phyloP scores from a whole-genome alignment of 2,888 invertebrate genomes.

The Byasa hedistus region DNA sequence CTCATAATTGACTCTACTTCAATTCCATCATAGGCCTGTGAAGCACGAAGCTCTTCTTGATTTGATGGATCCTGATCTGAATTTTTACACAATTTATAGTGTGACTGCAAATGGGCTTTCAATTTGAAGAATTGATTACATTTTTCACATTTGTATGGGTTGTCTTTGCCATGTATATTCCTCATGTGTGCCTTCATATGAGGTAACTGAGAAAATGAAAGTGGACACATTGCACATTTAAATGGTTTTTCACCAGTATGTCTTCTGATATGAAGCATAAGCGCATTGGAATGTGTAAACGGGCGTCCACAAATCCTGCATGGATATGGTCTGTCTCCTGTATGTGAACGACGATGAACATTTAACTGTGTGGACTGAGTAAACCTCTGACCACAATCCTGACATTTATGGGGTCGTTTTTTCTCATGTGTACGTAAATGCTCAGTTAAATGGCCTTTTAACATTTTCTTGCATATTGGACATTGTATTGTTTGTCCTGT shows the following conservation, averaged over 20 bases:
- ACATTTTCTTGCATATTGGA: constrained; percentile 87
- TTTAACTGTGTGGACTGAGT: constrained; percentile 91
- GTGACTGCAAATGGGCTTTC: constrained; percentile 85
- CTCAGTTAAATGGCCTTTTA: constrained; percentile 90
- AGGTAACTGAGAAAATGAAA: constrained; percentile 89
- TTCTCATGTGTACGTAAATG: constrained; percentile 90
- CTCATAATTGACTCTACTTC: constrained; percentile 79
- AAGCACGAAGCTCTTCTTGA: constrained; percentile 48
- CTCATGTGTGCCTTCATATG: constrained; percentile 94
- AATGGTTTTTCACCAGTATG: constrained; percentile 94
- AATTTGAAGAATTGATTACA: constrained; percentile 88
- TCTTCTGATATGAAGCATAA: constrained; percentile 89
- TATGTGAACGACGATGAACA: constrained; percentile 91
- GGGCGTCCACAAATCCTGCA: constrained; percentile 89
- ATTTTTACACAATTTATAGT: constrained; percentile 75
- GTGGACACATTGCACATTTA: constrained; percentile 83
- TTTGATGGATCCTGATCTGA: constrained; percentile 49
- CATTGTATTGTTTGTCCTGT: constrained; percentile 88
- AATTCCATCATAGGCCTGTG: constrained; percentile 57
- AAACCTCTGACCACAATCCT: constrained; percentile 88
- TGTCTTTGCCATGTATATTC: constrained; percentile 88
- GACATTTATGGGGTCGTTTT: constrained; percentile 87
- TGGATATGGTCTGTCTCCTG: constrained; percentile 89
- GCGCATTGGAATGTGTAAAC: constrained; percentile 91
- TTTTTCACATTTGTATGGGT: constrained; percentile 87